A percentile compares a stretch with the other conserved stretches of the same genome.
phyloP scores from a whole-genome alignment of 2,113 vertebrate genomes.

The Phylloscopus trochilus region DNA sequence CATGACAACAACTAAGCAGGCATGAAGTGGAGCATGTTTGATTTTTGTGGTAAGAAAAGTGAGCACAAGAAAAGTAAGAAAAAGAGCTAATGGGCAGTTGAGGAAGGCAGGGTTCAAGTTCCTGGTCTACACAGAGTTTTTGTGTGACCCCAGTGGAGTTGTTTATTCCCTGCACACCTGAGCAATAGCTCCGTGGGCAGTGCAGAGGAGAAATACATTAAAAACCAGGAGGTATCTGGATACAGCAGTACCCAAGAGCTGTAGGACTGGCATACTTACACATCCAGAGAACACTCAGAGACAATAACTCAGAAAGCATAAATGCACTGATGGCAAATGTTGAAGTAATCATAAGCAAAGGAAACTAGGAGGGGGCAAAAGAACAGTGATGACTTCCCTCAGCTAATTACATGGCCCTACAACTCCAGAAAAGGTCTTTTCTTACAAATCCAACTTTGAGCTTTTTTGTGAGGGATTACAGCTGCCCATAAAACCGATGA shows the following conservation, averaged over 20 bases:
- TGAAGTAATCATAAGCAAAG: not conserved
- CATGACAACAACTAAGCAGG: rapidly evolving
- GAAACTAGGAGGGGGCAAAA: not conserved
- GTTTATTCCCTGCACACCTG: not conserved
- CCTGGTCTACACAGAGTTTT: not conserved
- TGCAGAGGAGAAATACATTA: not conserved
- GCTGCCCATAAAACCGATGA: not conserved
- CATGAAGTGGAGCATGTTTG: not conserved
- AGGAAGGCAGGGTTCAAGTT: slow-evolving; percentile 13
- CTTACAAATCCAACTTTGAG: not conserved
- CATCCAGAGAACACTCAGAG: not conserved
- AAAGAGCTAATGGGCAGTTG: not conserved
- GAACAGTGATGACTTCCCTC: not conserved
- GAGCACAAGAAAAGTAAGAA: not conserved
- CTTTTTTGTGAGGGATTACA: not conserved
- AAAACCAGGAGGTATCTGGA: not conserved
- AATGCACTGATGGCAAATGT: not conserved
- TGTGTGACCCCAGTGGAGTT: not conserved
- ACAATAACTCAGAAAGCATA: not conserved
- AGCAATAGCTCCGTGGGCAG: not conserved
- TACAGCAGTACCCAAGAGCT: not conserved
- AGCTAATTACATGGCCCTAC: not conserved
- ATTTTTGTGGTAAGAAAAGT: not conserved
- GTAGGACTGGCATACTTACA: not conserved
- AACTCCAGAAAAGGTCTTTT: not conserved